Evolutionary conservation across 2,113 vertebrate species (phyloP).

Genomic region (Elanoides forficatus): DNA sequence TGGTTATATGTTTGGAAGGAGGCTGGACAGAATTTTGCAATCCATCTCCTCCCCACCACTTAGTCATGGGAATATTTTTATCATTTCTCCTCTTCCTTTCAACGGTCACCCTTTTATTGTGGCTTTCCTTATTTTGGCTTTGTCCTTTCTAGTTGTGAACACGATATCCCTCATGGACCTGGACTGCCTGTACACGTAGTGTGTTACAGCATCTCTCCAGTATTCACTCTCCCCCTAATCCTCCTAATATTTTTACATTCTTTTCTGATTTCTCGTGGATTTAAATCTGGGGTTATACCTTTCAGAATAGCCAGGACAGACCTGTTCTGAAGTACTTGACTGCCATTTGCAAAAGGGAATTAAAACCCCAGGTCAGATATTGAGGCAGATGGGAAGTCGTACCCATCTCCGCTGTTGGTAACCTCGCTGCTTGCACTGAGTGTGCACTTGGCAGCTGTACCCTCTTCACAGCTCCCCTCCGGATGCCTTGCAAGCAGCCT

Average conservation of each 20-base stretch:
- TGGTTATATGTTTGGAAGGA: not conserved
- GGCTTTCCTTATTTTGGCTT: not conserved
- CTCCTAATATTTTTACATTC: not conserved
- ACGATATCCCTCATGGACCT: rapidly evolving
- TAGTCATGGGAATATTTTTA: not conserved
- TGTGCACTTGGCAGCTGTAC: not conserved
- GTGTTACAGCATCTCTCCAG: not conserved
- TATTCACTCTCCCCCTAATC: not conserved
- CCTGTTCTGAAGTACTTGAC: not conserved
- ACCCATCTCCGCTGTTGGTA: not conserved
- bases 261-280: not conserved
- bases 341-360: not conserved
- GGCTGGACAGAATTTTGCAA: not conserved
- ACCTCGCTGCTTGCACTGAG: rapidly evolving
- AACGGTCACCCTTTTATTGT: not conserved
- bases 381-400: not conserved
- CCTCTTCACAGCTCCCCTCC: rapidly evolving
- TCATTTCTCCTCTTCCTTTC: not conserved
- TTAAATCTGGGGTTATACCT: not conserved
- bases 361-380: not conserved
- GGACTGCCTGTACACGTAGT: rapidly evolving
- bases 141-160: not conserved
- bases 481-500: not conserved
- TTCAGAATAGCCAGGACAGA: not conserved
- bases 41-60: not conserved